Evolutionary conservation across 2,888 invertebrate species (phyloP).

Genomic region (Apodemia duryi): DNA sequence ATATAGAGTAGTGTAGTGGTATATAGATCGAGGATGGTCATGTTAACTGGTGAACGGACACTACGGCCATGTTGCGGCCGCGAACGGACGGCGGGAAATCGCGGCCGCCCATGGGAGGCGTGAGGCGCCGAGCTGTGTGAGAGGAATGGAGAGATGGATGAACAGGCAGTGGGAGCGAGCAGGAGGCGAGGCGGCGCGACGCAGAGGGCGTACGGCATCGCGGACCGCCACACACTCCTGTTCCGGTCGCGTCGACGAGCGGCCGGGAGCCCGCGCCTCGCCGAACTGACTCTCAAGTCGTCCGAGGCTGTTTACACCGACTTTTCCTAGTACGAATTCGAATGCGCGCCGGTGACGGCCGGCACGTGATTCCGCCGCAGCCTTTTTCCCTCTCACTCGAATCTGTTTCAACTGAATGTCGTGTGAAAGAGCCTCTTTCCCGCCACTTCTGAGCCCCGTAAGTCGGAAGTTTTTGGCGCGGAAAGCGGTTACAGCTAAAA

Average conservation of each 20-base stretch:
- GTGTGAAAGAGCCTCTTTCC: constrained; percentile 67
- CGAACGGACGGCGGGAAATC: constrained; percentile 69
- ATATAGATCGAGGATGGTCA: constrained; percentile 39
- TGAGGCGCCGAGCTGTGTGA: constrained; percentile 57
- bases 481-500: constrained; percentile 41
- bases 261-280: constrained; percentile 74
- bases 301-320: constrained; percentile 56
- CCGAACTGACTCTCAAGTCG: constrained; percentile 54
- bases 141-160: constrained; percentile 48
- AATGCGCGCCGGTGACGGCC: constrained; percentile 63
- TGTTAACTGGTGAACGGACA: constrained; percentile 46
- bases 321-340: constrained; percentile 62
- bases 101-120: constrained; percentile 79
- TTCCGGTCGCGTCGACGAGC: constrained; percentile 78
- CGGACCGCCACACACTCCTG: constrained; percentile 73
- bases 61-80: constrained; percentile 72
- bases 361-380: constrained; percentile 44
- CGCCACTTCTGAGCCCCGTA: constrained; percentile 55
- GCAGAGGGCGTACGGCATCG: constrained; percentile 76
- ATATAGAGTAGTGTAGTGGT: constrained; percentile 3
- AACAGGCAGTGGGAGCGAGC: constrained; percentile 51
- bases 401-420: constrained; percentile 64
- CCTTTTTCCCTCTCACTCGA: constrained; percentile 71
- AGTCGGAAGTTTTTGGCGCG: constrained; percentile 72
- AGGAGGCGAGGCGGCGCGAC: constrained; percentile 77